Evolutionary conservation across 2,888 invertebrate species (phyloP).

Genomic region (Xiphydria camelus): DNA sequence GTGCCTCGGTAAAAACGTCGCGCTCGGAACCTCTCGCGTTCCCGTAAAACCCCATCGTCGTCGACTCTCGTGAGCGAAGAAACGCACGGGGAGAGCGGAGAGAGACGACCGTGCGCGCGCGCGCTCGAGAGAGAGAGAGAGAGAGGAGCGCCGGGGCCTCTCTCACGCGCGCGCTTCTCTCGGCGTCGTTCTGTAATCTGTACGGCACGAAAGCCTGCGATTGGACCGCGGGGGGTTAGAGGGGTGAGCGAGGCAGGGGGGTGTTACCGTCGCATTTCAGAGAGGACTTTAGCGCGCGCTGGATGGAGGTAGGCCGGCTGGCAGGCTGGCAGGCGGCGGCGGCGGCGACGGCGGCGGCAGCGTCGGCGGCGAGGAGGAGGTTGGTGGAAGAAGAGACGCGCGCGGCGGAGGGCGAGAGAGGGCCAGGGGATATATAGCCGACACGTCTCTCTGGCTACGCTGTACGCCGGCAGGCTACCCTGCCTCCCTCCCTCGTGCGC

Average conservation of each 20-base stretch:
- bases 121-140: conserved; percentile 13
- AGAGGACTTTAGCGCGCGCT: conserved; percentile 48
- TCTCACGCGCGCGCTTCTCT: conserved; percentile 23
- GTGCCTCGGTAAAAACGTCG: no score
- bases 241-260: conserved; percentile 14
- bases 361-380: conserved; percentile 21
- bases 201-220: conserved; percentile 43
- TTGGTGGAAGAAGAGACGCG: background rate
- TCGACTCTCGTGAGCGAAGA: no score
- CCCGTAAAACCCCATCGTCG: no score
- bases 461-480: conserved; percentile 42
- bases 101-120: no score
- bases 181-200: conserved; percentile 49
- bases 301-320: conserved; percentile 42
- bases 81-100: conserved; percentile 7
- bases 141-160: conserved; percentile 18
- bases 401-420: conserved; percentile 21
- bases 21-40: no score
- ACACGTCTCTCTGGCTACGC: conserved; percentile 50
- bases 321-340: conserved; percentile 9
- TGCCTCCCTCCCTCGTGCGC: conserved; percentile 15
- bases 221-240: conserved; percentile 44
- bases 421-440: conserved; percentile 36
- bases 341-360: background rate
- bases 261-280: conserved; percentile 51